Conservation (phyloP, 1,140 invertebrate species). For the Parapsyche elsis region DNA sequence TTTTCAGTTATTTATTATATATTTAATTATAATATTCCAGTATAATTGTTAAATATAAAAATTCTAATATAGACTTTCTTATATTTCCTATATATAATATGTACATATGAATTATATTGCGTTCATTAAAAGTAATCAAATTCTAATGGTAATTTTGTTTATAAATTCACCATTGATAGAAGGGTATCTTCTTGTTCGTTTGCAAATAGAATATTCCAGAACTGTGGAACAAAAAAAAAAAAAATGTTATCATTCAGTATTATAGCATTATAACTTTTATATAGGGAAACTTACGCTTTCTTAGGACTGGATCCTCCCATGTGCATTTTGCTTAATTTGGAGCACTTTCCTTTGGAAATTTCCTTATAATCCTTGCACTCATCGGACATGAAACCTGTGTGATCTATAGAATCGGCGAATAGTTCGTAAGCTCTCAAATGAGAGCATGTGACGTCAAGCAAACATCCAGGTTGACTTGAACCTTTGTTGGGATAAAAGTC, state of each 20-base stretch:
- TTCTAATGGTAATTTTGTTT: too few relatives aligned
- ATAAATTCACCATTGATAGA: too few relatives aligned
- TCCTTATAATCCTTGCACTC: slow-evolving; percentile 42
- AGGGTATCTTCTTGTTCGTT: slow-evolving; percentile 44
- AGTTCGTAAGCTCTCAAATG: slow-evolving; percentile 66
- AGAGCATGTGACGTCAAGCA: slow-evolving; percentile 59
- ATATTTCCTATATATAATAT: too few relatives aligned
- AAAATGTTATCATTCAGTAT: neutral
- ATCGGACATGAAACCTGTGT: slow-evolving; percentile 52
- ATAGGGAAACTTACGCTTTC: slow-evolving; percentile 23
- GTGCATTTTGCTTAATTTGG: slow-evolving; percentile 28
- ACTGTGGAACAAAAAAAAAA: slow-evolving; percentile 39
- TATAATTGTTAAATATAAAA: too few relatives aligned
- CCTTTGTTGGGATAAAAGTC: slow-evolving; percentile 75
- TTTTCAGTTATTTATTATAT: too few relatives aligned
- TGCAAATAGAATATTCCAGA: slow-evolving; percentile 41
- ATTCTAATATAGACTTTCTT: too few relatives aligned
- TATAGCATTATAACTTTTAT: neutral
- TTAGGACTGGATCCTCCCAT: slow-evolving; percentile 40
- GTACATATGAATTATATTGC: too few relatives aligned
- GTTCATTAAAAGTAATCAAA: too few relatives aligned
- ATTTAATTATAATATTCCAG: too few relatives aligned
- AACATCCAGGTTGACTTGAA: slow-evolving; percentile 70
- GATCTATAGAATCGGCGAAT: slow-evolving; percentile 64
- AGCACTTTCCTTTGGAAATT: slow-evolving; percentile 35